Conservation (phyloP, 1,140 invertebrate species). For the Linepithema humile region DNA sequence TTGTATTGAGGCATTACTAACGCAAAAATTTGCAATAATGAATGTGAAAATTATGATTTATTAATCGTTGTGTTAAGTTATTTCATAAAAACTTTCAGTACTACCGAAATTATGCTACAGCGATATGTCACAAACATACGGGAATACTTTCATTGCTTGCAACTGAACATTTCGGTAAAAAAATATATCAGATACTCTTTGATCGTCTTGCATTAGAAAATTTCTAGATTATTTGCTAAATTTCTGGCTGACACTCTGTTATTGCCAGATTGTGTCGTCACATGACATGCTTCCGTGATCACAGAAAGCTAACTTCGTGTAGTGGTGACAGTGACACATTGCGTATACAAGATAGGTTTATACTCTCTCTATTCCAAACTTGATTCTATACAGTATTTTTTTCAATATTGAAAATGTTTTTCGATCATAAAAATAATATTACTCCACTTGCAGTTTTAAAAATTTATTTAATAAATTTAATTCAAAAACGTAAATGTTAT, state of each 20-base stretch:
- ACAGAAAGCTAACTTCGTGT: not conserved
- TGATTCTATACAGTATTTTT: not conserved
- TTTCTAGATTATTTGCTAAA: slow-evolving; percentile 26
- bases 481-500: too few species aligned
- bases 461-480: too few species aligned
- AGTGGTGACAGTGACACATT: not conserved
- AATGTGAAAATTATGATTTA: not conserved
- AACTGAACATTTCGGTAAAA: slow-evolving; percentile 18
- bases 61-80: not conserved
- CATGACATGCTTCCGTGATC: not conserved
- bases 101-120: not conserved
- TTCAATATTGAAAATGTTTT: too few species aligned
- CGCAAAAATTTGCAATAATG: not conserved
- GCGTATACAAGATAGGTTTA: not conserved
- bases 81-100: not conserved
- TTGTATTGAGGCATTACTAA: not conserved
- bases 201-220: not conserved
- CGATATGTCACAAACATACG: slow-evolving; percentile 25
- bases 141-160: slow-evolving; percentile 12
- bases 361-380: not conserved
- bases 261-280: not conserved
- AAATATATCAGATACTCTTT: slow-evolving; percentile 7
- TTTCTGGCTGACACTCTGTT: slow-evolving; percentile 29
- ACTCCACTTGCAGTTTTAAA: too few species aligned
- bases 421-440: too few species aligned